These are phyloP conservation scores for Aphelinus certus DNA, from an alignment of 1,140 invertebrate species.

Conservation along the genomic window DNA sequence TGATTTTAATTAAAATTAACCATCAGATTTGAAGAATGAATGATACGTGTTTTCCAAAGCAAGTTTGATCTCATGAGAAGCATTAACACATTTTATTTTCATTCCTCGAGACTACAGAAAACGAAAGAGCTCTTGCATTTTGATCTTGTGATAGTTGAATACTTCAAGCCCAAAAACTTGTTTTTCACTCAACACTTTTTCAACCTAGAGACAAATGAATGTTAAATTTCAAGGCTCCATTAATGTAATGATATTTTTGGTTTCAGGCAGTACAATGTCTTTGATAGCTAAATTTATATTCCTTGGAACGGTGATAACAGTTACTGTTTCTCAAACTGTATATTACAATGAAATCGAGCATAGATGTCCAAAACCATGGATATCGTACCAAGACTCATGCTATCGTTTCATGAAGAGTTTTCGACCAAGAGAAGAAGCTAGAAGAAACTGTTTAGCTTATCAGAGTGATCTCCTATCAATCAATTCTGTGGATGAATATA, in stretches of 20 bases:
- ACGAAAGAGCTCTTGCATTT: too few species aligned
- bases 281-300: conserved; percentile 20
- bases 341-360: conserved; percentile 55
- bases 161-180: neutral
- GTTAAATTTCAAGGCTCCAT: too few species aligned
- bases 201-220: too few species aligned
- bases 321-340: conserved; percentile 45
- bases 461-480: conserved; percentile 84
- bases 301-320: conserved; percentile 7
- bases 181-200: too few species aligned
- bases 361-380: conserved; percentile 85
- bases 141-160: neutral
- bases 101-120: too few species aligned
- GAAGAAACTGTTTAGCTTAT: conserved; percentile 81
- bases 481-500: conserved; percentile 85
- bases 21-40: too few species aligned
- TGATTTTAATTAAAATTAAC: too few species aligned
- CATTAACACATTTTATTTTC: too few species aligned
- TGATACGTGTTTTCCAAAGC: too few species aligned
- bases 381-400: conserved; percentile 78
- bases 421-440: conserved; percentile 80
- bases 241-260: neutral
- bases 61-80: too few species aligned
- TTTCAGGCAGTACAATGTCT: conserved; percentile 38
- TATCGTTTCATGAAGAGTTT: conserved; percentile 90